Base-by-base conservation (phyloP, 2,888 invertebrate species). In the Lepidochrysops patricia region DNA sequence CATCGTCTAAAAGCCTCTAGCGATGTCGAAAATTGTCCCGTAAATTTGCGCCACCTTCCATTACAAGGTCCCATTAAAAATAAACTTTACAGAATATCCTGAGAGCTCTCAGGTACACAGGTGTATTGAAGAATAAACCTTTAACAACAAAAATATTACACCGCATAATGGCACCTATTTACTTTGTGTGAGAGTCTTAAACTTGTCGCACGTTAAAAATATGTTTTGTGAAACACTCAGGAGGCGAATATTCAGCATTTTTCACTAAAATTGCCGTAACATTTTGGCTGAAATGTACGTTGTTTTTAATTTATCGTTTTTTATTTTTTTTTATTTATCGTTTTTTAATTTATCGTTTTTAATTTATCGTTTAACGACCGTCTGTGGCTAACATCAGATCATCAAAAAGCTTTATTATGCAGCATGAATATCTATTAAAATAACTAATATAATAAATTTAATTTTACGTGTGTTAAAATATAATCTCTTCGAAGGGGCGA, bases 11-110 rank as follows among this genome's bases (percentile, higher is more conserved):
- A 83, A 84, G 84, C 83, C 67, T 80, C 81, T 72, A 76, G 78
- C 75, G 75, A 84, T 84, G 79, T 84, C 82, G 82, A 79, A 84
- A 84, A 83, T 82, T 81, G 79, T 83, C 74, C 75, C 84, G 74
- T 80, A 82, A 84, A 83, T 84, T 76, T 83, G 75, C 77, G 77
- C 75, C 81, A 77, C 77, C 80, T 80, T 82, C 84, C 85, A 87
- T 87, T 86, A 85, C 76, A 79, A 72, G 67, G 71, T 67, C 71
- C 82, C 86, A 87, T 88, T 87, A 86, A 85, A 84, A 84, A 84
- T 84, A 83, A 84, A 82, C 75, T 82, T 78, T 76, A 74, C 75
- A 72, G 78, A 80, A 82, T 80, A 80, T 79, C 77, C 78, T 75
- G 70, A 80, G 76, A 74, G 84, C 85, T 84, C 84, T 85, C 82